A percentile compares a stretch with the other conserved stretches of the same genome.
Evolutionary conservation across 64 coral and sea anemone species (phyloP).

Genomic region (Dendrophyllia cribrosa): DNA sequence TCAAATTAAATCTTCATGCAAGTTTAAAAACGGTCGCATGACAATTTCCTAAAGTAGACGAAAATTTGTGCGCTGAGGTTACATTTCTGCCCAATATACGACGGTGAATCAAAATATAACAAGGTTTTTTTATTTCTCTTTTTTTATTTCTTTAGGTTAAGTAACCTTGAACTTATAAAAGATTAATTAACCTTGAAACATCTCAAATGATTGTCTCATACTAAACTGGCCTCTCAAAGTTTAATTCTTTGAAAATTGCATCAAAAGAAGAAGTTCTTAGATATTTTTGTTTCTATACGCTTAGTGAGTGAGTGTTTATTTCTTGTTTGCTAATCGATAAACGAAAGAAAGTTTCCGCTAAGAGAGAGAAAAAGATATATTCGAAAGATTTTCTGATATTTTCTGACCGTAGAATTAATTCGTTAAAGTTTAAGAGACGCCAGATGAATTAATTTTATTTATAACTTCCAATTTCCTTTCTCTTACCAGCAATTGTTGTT

Average conservation of each 20-base stretch:
- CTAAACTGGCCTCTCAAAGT: background rate
- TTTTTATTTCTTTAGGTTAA: background rate
- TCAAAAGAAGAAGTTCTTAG: background rate
- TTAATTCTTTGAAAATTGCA: background rate
- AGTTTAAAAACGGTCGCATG: background rate
- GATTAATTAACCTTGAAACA: background rate
- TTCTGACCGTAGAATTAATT: too few relatives aligned
- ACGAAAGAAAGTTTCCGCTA: too few relatives aligned
- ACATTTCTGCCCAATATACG: background rate
- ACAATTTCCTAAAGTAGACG: background rate
- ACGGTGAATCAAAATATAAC: background rate
- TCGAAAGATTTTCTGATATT: too few relatives aligned
- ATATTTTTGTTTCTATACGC: background rate
- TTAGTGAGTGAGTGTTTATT: too few relatives aligned
- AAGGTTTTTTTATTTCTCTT: background rate
- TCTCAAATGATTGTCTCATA: background rate
- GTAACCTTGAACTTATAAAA: background rate
- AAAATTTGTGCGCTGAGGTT: background rate
- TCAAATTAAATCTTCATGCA: background rate
- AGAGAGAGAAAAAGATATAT: too few relatives aligned
- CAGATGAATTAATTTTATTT: too few relatives aligned
- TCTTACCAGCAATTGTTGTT: too few relatives aligned
- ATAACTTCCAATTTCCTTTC: too few relatives aligned
- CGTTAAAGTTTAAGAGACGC: too few relatives aligned
- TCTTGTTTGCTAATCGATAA: too few relatives aligned